A percentile compares a stretch with the other conserved stretches of the same genome.
Conservation (phyloP, 2,113 vertebrate species). For the Barnardius zonarius region DNA sequence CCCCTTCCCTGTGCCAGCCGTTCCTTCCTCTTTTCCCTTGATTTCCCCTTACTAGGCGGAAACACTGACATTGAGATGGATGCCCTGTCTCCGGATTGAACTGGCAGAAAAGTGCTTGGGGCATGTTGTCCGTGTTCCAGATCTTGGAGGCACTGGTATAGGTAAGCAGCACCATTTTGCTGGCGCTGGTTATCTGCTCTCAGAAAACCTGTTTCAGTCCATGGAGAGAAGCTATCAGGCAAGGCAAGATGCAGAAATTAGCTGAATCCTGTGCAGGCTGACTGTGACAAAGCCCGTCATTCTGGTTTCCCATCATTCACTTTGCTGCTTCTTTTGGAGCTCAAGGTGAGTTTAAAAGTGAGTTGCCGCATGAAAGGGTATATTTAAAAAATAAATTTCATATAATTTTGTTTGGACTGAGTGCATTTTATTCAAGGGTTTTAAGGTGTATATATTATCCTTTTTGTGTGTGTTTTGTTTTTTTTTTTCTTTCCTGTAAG, state of each 20-base stretch:
- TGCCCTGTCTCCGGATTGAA: rapidly evolving
- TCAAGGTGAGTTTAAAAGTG: not conserved
- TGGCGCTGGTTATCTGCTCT: not conserved
- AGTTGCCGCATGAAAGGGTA: not conserved
- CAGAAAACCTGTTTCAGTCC: not conserved
- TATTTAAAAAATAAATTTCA: not conserved
- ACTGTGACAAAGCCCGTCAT: not conserved
- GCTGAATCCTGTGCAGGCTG: not conserved
- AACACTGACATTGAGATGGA: rapidly evolving
- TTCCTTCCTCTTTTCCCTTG: not conserved
- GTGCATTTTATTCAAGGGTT: not conserved
- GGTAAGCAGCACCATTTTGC: not conserved
- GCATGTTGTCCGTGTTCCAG: not conserved
- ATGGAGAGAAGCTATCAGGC: not conserved
- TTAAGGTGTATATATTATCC: not conserved
- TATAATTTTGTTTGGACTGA: not conserved
- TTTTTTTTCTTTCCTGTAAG: not conserved
- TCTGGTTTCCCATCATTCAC: not conserved
- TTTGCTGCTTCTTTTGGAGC: not conserved
- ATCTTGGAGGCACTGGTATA: not conserved
- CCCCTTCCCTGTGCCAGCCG: not conserved
- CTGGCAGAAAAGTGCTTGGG: not conserved
- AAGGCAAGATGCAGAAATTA: not conserved
- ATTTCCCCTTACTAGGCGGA: not conserved
- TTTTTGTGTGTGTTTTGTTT: not conserved